These are phyloP conservation scores for Smutsia temminckii DNA, from an alignment of 2,797 vertebrate genomes.

Conservation along the genomic window DNA sequence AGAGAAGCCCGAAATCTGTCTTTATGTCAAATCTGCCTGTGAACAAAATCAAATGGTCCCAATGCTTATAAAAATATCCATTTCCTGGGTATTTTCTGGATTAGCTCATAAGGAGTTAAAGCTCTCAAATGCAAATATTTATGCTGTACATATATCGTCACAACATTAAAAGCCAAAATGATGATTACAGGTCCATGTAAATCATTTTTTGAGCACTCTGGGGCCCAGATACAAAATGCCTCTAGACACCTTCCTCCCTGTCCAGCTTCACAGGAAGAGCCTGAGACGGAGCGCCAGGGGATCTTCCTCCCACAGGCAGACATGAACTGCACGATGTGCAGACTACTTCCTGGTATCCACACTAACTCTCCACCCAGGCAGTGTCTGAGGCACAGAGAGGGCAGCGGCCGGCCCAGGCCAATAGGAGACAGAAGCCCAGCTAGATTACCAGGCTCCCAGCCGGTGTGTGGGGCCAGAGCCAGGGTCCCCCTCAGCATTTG, in stretches of 20 bases:
- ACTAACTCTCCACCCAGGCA: background rate
- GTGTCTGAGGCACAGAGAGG: background rate
- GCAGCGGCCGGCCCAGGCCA: background rate
- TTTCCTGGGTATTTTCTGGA: background rate
- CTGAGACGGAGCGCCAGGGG: background rate
- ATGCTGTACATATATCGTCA: background rate
- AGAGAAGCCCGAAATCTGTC: background rate
- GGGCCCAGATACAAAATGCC: background rate
- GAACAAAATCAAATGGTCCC: background rate
- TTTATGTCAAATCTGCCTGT: background rate
- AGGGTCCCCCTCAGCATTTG: background rate
- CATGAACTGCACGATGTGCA: background rate
- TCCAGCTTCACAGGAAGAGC: background rate
- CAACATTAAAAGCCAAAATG: slow-evolving; percentile 21
- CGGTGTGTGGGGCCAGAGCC: background rate
- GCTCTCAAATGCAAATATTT: slow-evolving; percentile 21
- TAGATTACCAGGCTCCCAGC: background rate
- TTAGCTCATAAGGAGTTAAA: background rate
- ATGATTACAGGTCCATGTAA: background rate
- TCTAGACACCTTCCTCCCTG: background rate
- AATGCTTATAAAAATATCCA: background rate
- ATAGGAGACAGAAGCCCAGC: background rate
- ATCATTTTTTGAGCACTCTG: background rate
- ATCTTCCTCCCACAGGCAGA: background rate
- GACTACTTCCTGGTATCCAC: background rate